Percentiles rank a stretch among this genome's conserved stretches.
phyloP scores from a whole-genome alignment of 1,140 invertebrate species.

The Eumaeus atala region DNA sequence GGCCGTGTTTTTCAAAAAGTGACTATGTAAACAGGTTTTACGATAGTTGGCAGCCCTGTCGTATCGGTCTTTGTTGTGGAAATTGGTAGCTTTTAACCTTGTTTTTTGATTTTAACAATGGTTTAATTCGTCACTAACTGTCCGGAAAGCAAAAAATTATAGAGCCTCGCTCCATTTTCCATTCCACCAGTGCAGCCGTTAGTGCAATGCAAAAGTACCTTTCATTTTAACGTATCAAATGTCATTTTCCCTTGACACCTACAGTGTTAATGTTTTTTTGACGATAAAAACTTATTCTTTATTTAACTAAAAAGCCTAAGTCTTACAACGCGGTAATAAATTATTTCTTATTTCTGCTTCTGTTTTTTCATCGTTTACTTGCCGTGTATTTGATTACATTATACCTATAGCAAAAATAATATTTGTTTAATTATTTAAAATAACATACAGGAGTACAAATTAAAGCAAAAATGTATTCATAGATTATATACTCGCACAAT shows the following conservation, averaged over 20 bases:
- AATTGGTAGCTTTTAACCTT: conserved; percentile 24
- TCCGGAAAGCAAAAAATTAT: conserved; percentile 11
- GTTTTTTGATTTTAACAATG: conserved; percentile 9
- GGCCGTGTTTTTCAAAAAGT: too few relatives aligned
- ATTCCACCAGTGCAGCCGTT: not conserved
- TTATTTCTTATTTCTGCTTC: too few relatives aligned
- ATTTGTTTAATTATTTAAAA: not conserved
- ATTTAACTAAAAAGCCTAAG: not conserved
- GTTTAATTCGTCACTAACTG: conserved; percentile 6
- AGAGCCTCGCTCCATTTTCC: conserved; percentile 1
- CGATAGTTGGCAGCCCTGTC: conserved; percentile 18
- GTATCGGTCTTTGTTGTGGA: conserved; percentile 36
- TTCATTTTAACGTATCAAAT: not conserved
- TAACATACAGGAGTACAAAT: too few relatives aligned
- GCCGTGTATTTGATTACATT: too few relatives aligned
- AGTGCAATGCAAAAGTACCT: not conserved
- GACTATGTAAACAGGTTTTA: not conserved
- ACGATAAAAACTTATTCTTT: not conserved
- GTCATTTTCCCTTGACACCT: conserved; percentile 5
- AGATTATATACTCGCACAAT: too few relatives aligned
- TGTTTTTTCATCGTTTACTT: too few relatives aligned
- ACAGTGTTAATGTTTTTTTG: not conserved
- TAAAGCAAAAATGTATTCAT: too few relatives aligned
- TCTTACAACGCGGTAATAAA: too few relatives aligned
- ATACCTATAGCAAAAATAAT: too few relatives aligned